Base-by-base conservation (phyloP, 2,888 invertebrate genomes). In the Pomacea canaliculata region DNA sequence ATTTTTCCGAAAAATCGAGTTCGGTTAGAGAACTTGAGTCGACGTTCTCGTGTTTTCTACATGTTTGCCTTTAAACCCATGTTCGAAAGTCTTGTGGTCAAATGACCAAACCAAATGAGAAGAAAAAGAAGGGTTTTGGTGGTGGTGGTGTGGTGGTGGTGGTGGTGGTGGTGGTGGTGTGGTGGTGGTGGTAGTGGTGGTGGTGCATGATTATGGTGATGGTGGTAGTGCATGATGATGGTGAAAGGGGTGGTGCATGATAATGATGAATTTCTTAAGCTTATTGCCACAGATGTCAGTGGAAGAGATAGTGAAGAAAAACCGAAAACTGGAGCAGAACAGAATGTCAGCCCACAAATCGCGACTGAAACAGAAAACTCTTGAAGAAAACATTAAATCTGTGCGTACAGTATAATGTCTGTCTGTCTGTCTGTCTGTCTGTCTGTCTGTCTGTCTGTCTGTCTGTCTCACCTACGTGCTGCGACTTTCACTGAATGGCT, bases 261-360 rank as follows among this genome's bases (percentile, higher is more conserved):
- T 56, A 0, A 56, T 10, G 51, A 56, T 7, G 1, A 56, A 56
- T 10, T 56, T 56, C 16, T 56, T 10, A 56, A 56, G 2, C 16
- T 56, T 56, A 56, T 56, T 16, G 16, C 4, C 2, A n/a, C 68
- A 74, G 74, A 74, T 74, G 74, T 62, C 74, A 7, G 12, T 74
- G 74, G 74, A 74, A 13, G 74, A 74, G 69, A 67, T 74, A 46
- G 74, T 60, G 19, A 74, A 74, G 74, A 68, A 63, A 49, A 74
- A 74, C 74, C 59, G 27, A 62, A 74, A 74, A 59, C 67, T 69
- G 74, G 48, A 74, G 62, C 69, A 74, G 69, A 74, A 74, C 74
- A 46, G 74, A 68, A 18, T 74, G 51, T 74, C 74, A 18, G 74
- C 74, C 18, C 74, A 74, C 37, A 68, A 62, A 23, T 74, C 74